phyloP scores from a whole-genome alignment of 2,113 vertebrate genomes.

The Myodes glareolus region DNA sequence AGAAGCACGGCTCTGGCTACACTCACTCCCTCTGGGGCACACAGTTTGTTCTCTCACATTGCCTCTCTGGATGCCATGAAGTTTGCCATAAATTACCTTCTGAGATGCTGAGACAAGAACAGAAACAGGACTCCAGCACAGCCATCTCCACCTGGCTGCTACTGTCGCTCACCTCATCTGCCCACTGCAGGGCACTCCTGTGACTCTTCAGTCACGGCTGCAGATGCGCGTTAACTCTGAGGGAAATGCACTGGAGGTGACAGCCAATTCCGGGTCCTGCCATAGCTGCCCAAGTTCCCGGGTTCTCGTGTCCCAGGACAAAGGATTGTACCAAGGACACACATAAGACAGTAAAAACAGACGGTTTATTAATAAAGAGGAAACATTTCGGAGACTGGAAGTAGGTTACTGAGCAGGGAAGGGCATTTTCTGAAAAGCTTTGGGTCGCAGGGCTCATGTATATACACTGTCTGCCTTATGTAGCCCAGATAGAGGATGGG shows the following conservation, averaged over 20 bases:
- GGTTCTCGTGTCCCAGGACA: neutral
- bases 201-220: neutral
- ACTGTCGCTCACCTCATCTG: neutral
- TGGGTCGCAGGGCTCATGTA: too few species aligned
- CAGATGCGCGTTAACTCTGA: neutral
- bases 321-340: neutral
- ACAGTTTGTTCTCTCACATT: conserved; percentile 65
- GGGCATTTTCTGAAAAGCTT: neutral
- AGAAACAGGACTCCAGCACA: neutral
- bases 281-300: neutral
- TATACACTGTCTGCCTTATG: too few species aligned
- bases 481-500: neutral
- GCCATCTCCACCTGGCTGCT: neutral
- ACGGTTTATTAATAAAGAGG: neutral
- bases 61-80: conserved; percentile 70
- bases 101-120: conserved; percentile 21
- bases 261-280: neutral
- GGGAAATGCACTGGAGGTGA: neutral
- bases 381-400: neutral
- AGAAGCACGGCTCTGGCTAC: conserved; percentile 20
- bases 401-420: neutral
- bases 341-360: neutral
- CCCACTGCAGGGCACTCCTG: neutral
- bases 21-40: conserved; percentile 57
- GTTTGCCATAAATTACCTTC: conserved; percentile 41